These are phyloP conservation scores for Hydriomena furcata DNA, from an alignment of 2,888 invertebrate species.

Conservation along the genomic window DNA sequence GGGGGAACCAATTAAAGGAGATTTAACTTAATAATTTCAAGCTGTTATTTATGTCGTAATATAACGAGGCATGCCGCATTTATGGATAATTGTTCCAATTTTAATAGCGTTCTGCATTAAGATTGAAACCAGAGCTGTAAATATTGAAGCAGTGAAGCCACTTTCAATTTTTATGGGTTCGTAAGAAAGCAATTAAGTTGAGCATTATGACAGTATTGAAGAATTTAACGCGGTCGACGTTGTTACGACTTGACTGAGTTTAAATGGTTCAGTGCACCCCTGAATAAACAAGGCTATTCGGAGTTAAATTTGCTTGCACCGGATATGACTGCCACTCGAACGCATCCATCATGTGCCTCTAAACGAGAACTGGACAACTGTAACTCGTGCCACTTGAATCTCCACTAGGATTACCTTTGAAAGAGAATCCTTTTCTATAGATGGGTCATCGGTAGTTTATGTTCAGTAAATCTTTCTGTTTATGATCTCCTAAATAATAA, in stretches of 20 bases:
- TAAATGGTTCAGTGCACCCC: conserved; percentile 82
- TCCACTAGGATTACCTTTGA: conserved; percentile 47
- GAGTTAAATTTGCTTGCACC: conserved; percentile 80
- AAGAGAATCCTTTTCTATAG: conserved; percentile 48
- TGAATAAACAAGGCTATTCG: conserved; percentile 78
- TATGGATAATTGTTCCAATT: conserved; percentile 57
- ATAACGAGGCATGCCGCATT: conserved; percentile 39
- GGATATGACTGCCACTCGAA: conserved; percentile 79
- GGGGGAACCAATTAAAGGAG: conserved; percentile 44
- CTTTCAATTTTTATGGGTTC: conserved; percentile 74
- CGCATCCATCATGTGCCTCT: conserved; percentile 67
- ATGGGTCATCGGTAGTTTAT: conserved; percentile 66
- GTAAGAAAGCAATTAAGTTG: conserved; percentile 78
- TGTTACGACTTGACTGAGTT: conserved; percentile 69
- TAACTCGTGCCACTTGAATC: conserved; percentile 52
- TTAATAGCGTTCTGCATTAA: conserved; percentile 65
- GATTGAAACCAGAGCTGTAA: conserved; percentile 58
- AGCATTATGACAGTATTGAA: conserved; percentile 80
- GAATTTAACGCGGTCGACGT: conserved; percentile 77
- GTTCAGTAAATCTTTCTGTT: conserved; percentile 73
- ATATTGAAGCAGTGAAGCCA: conserved; percentile 66
- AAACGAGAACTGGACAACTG: conserved; percentile 65
- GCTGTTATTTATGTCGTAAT: conserved; percentile 31
- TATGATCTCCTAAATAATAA: conserved; percentile 81
- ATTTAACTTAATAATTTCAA: conserved; percentile 27